Evolutionary conservation across 1,140 invertebrate genomes (phyloP), one percentile per base, ranked within the genome.

Genomic region (Dendrolimus kikuchii): DNA sequence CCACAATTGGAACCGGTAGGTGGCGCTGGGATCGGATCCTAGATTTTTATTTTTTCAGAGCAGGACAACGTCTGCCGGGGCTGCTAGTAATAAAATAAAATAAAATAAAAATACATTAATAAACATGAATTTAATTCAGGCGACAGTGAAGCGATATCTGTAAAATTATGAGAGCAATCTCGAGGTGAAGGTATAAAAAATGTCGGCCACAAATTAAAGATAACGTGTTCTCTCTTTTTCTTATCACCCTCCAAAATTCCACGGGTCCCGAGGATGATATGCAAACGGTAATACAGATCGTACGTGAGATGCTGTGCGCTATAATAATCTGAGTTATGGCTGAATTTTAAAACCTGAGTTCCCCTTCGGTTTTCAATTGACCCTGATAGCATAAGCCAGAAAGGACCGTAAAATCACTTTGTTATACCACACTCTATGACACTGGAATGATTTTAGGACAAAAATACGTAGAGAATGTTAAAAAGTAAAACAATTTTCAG

Each of bases 251-350:
- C 23, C 48, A 48, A 57, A 59, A 60, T 74, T 74, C 70, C 58
- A 59, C 60, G 51, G 60, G 62, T 66, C 62, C 53, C 58, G 65
- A 62, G 55, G 51, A 51, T 53, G 60, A 59, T 67, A 66, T 69
- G 47, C 59, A 72, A 71, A 64, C 65, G 66, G 73, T 62, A 76
- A 82, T 82, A 77, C 72, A 74, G 75, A 81, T 81, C 58, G 74
- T 70, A 82, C 79, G 77, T 82, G 79, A 79, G 77, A 82, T 81
- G 67, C 44, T 51, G 67, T 64, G 39, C 53, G 46, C 50, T 57
- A 53, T 57, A 61, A 71, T 68, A 64, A 72, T 66, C 52, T 61
- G 70, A 77, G 63, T 70, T 74, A 79, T 69, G 68, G 58, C 51
- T 64, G 59, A 73, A 75, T 76, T 77, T 78, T 76, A 74, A 78